phyloP scores from a whole-genome alignment of 1,140 invertebrate genomes.

The Tetragnatha versicolor region DNA sequence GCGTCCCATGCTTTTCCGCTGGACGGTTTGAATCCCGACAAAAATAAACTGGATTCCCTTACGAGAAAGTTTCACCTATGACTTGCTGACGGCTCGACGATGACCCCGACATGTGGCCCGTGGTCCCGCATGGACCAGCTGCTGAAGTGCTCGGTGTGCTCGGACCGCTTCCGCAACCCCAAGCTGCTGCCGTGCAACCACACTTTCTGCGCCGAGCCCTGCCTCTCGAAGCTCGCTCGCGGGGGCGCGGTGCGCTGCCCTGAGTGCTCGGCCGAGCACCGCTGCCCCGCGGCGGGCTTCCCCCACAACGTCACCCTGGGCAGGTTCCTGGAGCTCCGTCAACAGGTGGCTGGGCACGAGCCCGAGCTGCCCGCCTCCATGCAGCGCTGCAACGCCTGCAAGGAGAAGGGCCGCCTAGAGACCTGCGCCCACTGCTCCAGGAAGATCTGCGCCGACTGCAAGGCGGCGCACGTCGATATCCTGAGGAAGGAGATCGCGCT shows the following conservation, averaged over 20 bases:
- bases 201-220: conserved; percentile 98
- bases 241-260: conserved; percentile 95
- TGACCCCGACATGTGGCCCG: conserved; percentile 56
- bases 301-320: conserved; percentile 95
- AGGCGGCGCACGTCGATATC: conserved; percentile 92
- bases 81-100: neutral
- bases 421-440: conserved; percentile 93
- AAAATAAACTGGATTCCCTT: neutral
- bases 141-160: conserved; percentile 94
- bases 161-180: conserved; percentile 94
- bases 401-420: conserved; percentile 89
- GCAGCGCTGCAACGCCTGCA: conserved; percentile 75
- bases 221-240: conserved; percentile 94
- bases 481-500: conserved; percentile 89
- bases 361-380: conserved; percentile 58
- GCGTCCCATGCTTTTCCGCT: neutral
- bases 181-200: conserved; percentile 98
- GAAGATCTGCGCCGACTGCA: conserved; percentile 89
- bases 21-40: neutral
- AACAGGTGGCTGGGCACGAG: conserved; percentile 72
- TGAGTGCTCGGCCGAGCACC: conserved; percentile 95
- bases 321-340: conserved; percentile 91
- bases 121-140: conserved; percentile 89
- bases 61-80: neutral
- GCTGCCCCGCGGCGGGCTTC: conserved; percentile 92